Evolutionary conservation across 1,140 invertebrate genomes (phyloP).

Genomic region (Calliphora vicina): DNA sequence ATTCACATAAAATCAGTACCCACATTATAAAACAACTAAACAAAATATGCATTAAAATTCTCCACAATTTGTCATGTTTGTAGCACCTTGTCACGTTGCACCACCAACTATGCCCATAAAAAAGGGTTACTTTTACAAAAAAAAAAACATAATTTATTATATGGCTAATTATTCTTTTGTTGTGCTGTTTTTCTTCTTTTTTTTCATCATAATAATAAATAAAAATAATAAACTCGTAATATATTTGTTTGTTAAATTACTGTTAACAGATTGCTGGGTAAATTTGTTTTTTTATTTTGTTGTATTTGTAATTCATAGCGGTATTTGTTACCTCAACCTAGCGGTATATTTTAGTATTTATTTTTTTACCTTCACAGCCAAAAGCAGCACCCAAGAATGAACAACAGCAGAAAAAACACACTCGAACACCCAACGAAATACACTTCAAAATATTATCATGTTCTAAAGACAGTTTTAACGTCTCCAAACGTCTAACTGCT

Average conservation of each 20-base stretch:
- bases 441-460: slow-evolving; percentile 27
- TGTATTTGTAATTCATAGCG: slow-evolving; percentile 23
- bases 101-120: too few relatives aligned
- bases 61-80: too few relatives aligned
- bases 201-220: not conserved
- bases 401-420: not conserved
- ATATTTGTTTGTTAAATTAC: not conserved
- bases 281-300: not conserved
- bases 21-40: too few relatives aligned
- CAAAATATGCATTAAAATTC: too few relatives aligned
- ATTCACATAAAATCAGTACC: too few relatives aligned
- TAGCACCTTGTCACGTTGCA: too few relatives aligned
- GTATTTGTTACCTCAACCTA: slow-evolving; percentile 27
- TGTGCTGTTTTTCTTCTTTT: not conserved
- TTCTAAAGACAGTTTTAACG: not conserved
- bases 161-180: slow-evolving; percentile 6
- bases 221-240: too few relatives aligned
- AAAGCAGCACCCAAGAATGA: not conserved
- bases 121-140: too few relatives aligned
- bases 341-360: slow-evolving; percentile 6
- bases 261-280: not conserved
- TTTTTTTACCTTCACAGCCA: not conserved
- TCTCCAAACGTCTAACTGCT: not conserved
- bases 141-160: not conserved
- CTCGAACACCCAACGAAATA: not conserved